Base-by-base conservation (phyloP, 1,140 invertebrate genomes). In the Nautilus pompilius region DNA sequence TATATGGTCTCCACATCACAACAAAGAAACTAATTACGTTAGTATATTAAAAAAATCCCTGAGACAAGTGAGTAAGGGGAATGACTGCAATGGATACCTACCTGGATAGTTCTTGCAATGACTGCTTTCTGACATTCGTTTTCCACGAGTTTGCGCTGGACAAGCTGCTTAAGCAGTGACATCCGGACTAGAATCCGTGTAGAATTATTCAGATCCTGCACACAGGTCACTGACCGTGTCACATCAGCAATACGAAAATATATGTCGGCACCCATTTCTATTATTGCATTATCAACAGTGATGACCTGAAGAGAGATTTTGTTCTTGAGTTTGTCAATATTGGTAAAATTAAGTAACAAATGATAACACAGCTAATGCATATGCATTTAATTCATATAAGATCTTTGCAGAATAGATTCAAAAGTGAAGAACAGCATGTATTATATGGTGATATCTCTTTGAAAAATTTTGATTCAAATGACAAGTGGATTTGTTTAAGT, bases 211-310 rank as follows among this genome's bases (percentile, higher is more conserved):
- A 78, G 61, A 34, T 80, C 72, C 63, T 77, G 73, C 15, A 79
- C 66, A 66, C 67, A 67, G 8, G 67, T 74, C 3, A 80, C 66
- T 28, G 73, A 78, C 34, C 69, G 65, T 20, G 71, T 67, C 8
- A 69, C 72, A 53, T 74, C 66, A 0, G 53, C 49, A 15, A 80
- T 70, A 34, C 68, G 68, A 49, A 70, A 74, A 59, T 73, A 73
- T 36, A 80, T 71, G 48, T 80, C 76, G n/a, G 77, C 77, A 20
- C 78, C 78, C 20, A 78, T 68, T 62, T 80, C 78, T 32, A 80
- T 73, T 17, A 74, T 70, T 15, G 68, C 76, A 34, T 70, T 57
- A 62, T 80, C 78, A 24, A 41, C 51, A 17, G 75, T 77, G 24
- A 80, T 68, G 33, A 80, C 46, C 77, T 79, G 56, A 63, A 10